These are phyloP conservation scores for Mobula birostris DNA, from an alignment of 2,113 vertebrate genomes.

Conservation along the genomic window DNA sequence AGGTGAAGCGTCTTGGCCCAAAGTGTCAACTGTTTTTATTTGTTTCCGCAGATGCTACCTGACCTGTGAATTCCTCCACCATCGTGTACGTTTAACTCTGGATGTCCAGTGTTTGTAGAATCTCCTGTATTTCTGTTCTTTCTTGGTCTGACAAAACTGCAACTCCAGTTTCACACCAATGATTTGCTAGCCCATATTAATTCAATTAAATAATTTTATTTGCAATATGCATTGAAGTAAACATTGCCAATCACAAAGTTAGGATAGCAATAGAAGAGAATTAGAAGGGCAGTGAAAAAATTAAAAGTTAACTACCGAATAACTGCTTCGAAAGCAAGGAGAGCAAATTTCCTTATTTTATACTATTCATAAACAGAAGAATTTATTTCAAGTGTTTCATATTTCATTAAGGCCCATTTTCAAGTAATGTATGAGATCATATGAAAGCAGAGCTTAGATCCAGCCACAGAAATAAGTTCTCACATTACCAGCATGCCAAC, in stretches of 20 bases:
- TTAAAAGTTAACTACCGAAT: no score
- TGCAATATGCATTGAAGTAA: conserved; percentile 38
- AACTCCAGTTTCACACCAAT: no score
- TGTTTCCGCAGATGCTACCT: no score
- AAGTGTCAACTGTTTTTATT: no score
- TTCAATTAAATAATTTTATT: conserved; percentile 32
- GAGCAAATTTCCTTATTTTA: not conserved
- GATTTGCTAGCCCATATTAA: no score
- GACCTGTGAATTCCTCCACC: no score
- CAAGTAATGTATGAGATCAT: not conserved
- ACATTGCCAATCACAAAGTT: conserved; percentile 7
- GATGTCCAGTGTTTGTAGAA: no score
- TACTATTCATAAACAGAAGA: not conserved
- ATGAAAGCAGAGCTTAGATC: not conserved
- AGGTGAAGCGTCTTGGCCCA: no score
- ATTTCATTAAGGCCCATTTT: not conserved
- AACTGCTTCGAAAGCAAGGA: not conserved
- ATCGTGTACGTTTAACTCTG: no score
- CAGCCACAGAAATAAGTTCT: not conserved
- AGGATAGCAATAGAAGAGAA: conserved; percentile 43
- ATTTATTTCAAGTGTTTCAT: not conserved
- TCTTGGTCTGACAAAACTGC: no score
- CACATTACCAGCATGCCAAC: not conserved
- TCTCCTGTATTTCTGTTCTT: no score
- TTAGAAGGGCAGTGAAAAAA: conserved; percentile 35